Percentiles rank a stretch among this genome's conserved stretches.
Conservation (phyloP, 2,113 vertebrate genomes). For the Atrichornis clamosus region DNA sequence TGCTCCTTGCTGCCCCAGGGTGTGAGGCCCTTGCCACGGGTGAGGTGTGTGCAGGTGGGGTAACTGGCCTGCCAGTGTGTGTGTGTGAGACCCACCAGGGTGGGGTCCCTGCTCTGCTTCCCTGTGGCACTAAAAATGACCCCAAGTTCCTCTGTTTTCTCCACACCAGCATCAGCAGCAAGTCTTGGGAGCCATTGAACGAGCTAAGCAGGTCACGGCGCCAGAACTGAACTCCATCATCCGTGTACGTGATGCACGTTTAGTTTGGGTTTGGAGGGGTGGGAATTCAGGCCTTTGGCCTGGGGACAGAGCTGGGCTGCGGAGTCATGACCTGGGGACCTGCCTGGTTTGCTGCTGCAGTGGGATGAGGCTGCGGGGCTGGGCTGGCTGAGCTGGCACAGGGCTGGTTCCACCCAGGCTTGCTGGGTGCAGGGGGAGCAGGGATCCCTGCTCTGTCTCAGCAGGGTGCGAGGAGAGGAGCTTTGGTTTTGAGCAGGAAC, state of each 20-base stretch:
- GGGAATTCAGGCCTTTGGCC: neutral
- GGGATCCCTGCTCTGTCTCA: neutral
- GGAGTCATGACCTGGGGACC: neutral
- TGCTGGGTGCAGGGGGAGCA: neutral
- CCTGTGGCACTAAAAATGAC: neutral
- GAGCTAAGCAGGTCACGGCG: conserved; percentile 95
- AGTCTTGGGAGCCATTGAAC: conserved; percentile 94
- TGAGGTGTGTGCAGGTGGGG: neutral
- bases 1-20: neutral
- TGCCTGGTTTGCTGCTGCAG: neutral
- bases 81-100: neutral
- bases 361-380: neutral
- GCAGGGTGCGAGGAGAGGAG: neutral
- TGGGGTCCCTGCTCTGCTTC: neutral
- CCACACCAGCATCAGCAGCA: conserved; percentile 91
- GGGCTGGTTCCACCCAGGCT: neutral
- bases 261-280: neutral
- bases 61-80: neutral
- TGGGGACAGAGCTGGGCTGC: rapidly evolving
- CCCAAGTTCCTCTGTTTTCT: neutral
- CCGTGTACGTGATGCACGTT: conserved; percentile 78
- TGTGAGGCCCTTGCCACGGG: neutral
- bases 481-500: neutral
- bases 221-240: conserved; percentile 99
- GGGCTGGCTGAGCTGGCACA: neutral